phyloP scores from a whole-genome alignment of 1,140 invertebrate species.

The Tyrophagus putrescentiae region DNA sequence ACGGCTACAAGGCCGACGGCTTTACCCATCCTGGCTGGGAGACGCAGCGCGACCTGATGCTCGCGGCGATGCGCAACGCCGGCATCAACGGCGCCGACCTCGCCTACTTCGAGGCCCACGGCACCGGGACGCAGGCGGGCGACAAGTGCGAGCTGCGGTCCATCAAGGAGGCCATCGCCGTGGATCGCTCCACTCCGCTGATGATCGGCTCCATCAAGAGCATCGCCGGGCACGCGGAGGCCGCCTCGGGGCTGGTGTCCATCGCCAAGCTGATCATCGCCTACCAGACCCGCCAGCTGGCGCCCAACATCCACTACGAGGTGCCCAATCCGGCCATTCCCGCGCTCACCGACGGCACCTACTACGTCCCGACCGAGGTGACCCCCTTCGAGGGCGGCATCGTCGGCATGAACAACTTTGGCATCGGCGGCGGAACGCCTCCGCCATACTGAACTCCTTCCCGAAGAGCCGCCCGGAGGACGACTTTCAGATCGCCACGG shows the following conservation, averaged over 20 bases:
- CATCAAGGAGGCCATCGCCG: slow-evolving; percentile 53
- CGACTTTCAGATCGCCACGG: neutral
- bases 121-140: slow-evolving; percentile 70
- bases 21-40: slow-evolving; percentile 65
- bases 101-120: slow-evolving; percentile 81
- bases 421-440: slow-evolving; percentile 91
- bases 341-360: slow-evolving; percentile 61
- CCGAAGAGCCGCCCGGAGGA: neutral
- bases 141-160: slow-evolving; percentile 63
- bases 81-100: slow-evolving; percentile 61
- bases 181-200: slow-evolving; percentile 40
- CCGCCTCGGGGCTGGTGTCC: slow-evolving; percentile 66
- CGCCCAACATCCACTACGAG: slow-evolving; percentile 76
- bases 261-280: slow-evolving; percentile 73
- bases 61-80: slow-evolving; percentile 64
- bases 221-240: slow-evolving; percentile 79
- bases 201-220: slow-evolving; percentile 77
- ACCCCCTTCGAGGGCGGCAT: slow-evolving; percentile 32
- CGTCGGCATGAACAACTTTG: slow-evolving; percentile 83
- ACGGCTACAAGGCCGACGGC: slow-evolving; percentile 44
- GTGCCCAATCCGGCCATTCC: slow-evolving; percentile 74
- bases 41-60: slow-evolving; percentile 66
- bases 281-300: slow-evolving; percentile 71
- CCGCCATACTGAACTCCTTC: slow-evolving; percentile 52
- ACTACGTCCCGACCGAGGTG: slow-evolving; percentile 44